phyloP scores from a whole-genome alignment of 2,113 vertebrate species.

The Crotalus horridus region DNA sequence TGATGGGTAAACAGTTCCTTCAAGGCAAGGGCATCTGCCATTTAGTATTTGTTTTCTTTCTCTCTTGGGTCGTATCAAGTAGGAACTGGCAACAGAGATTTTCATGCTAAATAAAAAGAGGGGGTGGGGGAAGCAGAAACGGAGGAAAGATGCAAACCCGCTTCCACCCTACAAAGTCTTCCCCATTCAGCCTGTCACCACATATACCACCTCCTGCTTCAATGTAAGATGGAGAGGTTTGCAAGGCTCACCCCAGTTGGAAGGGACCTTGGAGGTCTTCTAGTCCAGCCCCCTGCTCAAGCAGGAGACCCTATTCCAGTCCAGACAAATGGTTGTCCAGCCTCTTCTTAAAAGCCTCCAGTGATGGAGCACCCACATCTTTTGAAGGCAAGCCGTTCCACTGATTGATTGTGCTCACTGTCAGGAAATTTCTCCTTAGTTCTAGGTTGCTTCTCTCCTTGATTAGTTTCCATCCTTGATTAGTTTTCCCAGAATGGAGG shows the following conservation, averaged over 20 bases:
- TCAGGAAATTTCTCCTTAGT: not conserved
- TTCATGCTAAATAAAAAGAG: not conserved
- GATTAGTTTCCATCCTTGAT: not conserved
- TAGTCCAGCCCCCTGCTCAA: too few relatives aligned
- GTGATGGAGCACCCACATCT: not conserved
- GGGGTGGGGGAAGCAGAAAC: too few relatives aligned
- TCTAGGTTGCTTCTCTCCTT: not conserved
- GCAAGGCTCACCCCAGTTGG: not conserved
- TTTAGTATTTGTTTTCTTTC: not conserved
- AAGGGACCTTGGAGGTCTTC: too few relatives aligned
- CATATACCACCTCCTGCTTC: not conserved
- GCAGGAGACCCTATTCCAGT: too few relatives aligned
- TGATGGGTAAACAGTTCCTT: not conserved
- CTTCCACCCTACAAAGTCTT: not conserved
- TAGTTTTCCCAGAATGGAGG: not conserved
- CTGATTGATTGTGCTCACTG: not conserved
- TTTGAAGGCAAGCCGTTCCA: not conserved
- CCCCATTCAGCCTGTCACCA: not conserved
- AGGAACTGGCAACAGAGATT: not conserved
- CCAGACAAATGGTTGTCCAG: not conserved
- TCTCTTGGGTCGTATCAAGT: not conserved
- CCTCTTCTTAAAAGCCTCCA: not conserved
- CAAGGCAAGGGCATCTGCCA: not conserved
- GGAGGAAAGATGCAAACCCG: not conserved
- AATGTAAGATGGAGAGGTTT: not conserved